Percentiles rank a stretch among this genome's conserved stretches.
Conservation (phyloP, 2,888 invertebrate genomes). For the Tachystola acroxantha region DNA sequence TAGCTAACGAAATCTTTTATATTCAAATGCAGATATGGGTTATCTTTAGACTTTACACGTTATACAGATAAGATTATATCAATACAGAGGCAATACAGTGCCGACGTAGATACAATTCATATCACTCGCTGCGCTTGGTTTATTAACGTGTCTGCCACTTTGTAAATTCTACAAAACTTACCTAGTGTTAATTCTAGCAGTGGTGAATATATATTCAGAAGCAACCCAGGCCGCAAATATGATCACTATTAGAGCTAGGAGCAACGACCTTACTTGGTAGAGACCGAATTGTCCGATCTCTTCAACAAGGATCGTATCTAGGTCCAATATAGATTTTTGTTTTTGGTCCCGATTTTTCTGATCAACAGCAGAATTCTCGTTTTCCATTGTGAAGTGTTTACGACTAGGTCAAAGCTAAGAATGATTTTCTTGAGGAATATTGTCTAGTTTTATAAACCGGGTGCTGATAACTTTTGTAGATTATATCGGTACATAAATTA, state of each 20-base stretch:
- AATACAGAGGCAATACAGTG: background rate
- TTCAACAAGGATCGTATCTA: conserved; percentile 5
- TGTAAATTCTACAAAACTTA: background rate
- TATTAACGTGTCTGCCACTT: background rate
- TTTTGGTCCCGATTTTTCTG: background rate
- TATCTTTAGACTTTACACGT: background rate
- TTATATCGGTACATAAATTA: background rate
- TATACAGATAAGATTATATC: conserved; percentile 1
- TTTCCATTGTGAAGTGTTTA: background rate
- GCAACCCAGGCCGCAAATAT: conserved; percentile 8
- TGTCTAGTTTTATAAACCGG: background rate
- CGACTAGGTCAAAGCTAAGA: background rate
- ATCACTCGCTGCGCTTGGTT: background rate
- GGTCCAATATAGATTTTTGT: background rate
- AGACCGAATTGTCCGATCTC: conserved; percentile 9
- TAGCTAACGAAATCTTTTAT: too few relatives aligned
- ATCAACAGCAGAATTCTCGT: background rate
- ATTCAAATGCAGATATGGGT: background rate
- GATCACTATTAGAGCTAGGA: conserved; percentile 1
- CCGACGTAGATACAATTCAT: background rate
- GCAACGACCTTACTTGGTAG: conserved; percentile 1
- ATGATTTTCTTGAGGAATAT: background rate
- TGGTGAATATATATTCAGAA: conserved; percentile 6
- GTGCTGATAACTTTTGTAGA: background rate
- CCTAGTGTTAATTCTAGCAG: conserved; percentile 5